A percentile compares a stretch with the other conserved stretches of the same genome.
phyloP scores from a whole-genome alignment of 2,113 vertebrate genomes.

The Megalops atlanticus region DNA sequence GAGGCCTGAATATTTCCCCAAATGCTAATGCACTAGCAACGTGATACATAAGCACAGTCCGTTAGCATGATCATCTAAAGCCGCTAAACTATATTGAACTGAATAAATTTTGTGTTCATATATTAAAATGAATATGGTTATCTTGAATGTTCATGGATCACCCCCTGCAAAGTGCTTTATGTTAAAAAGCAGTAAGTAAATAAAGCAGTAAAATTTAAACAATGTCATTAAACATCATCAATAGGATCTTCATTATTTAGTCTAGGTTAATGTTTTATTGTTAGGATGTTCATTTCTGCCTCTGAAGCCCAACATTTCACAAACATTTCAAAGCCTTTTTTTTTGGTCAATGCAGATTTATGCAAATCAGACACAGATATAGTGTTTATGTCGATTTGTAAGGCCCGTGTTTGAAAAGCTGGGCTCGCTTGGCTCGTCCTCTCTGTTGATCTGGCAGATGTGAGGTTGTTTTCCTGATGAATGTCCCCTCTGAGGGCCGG shows the following conservation, averaged over 20 bases:
- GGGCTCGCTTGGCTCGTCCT: slow-evolving; percentile 4
- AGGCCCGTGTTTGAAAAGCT: slow-evolving; percentile 1
- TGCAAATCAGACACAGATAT: slow-evolving; percentile 7
- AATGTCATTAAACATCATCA: neutral
- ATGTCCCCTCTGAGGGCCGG: slow-evolving; percentile 15
- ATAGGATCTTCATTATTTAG: neutral
- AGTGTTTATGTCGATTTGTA: neutral
- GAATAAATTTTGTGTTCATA: neutral
- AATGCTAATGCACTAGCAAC: neutral
- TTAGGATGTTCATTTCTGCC: neutral
- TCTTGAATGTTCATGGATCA: neutral
- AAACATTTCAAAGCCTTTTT: neutral
- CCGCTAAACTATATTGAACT: neutral
- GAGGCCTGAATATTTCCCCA: neutral
- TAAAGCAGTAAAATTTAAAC: neutral
- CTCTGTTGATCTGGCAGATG: slow-evolving; percentile 19
- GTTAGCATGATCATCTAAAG: neutral
- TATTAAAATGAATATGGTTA: neutral
- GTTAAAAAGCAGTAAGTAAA: neutral
- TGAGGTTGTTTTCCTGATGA: slow-evolving; percentile 22
- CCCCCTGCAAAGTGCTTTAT: neutral
- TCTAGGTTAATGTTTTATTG: neutral
- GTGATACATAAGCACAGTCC: neutral
- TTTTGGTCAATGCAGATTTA: neutral
- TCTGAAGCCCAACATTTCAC: neutral